phyloP scores from a whole-genome alignment of 2,797 vertebrate genomes.

The Petrocephalus schoutedeni region DNA sequence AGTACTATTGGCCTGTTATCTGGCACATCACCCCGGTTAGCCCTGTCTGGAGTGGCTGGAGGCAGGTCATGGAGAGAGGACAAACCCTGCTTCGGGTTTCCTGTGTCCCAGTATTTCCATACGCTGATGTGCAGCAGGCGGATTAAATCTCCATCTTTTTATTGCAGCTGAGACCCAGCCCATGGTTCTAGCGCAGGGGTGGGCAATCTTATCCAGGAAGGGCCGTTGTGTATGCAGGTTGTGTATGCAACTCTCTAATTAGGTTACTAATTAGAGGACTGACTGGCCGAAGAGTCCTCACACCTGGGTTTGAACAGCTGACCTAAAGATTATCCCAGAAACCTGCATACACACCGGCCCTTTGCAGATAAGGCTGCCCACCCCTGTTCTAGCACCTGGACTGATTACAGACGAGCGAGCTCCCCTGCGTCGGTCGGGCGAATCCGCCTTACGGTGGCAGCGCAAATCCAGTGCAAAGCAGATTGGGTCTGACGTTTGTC shows the following conservation, averaged over 20 bases:
- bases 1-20: too few species aligned
- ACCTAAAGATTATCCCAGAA: too few species aligned
- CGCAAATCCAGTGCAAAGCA: background rate
- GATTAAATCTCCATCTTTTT: background rate
- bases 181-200: background rate
- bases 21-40: too few species aligned
- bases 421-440: background rate
- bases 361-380: too few species aligned
- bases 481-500: conserved; percentile 16
- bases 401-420: background rate
- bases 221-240: too few species aligned
- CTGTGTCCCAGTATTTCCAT: background rate
- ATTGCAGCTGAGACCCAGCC: background rate
- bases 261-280: too few species aligned
- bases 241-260: too few species aligned
- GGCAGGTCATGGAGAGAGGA: background rate
- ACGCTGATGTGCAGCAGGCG: background rate
- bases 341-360: too few species aligned
- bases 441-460: background rate
- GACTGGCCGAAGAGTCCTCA: too few species aligned
- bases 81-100: background rate
- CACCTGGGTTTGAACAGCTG: too few species aligned
- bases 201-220: too few species aligned
- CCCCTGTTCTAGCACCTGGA: background rate
- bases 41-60: background rate